Percentiles rank a stretch among this genome's conserved stretches.
phyloP scores from a whole-genome alignment of 2,797 vertebrate genomes.

The Spheniscus humboldti region DNA sequence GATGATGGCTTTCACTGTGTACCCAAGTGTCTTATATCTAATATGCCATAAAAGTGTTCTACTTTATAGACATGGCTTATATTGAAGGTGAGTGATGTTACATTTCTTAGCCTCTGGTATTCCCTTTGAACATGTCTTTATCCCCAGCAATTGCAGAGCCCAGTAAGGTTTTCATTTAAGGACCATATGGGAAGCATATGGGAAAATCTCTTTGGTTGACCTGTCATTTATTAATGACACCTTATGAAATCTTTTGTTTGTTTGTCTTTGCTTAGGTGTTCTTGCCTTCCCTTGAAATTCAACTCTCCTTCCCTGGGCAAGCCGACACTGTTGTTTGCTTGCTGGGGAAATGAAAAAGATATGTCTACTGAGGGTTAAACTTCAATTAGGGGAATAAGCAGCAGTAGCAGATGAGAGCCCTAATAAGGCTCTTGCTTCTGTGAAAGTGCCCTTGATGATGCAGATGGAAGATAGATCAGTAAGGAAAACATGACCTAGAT shows the following conservation, averaged over 20 bases:
- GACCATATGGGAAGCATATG: background rate
- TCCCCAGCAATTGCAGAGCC: background rate
- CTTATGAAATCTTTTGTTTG: background rate
- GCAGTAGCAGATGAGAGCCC: background rate
- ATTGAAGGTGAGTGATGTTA: background rate
- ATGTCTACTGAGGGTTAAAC: background rate
- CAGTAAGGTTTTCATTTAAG: background rate
- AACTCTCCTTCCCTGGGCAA: background rate
- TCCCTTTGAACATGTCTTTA: background rate
- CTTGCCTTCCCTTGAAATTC: background rate
- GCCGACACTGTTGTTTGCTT: background rate
- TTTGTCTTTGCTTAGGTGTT: background rate
- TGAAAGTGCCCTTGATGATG: slow-evolving; percentile 24
- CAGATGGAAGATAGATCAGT: slow-evolving; percentile 16
- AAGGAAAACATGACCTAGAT: slow-evolving; percentile 20
- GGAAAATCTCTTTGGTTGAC: background rate
- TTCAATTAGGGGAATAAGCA: background rate
- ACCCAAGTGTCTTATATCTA: background rate
- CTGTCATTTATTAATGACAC: background rate
- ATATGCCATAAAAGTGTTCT: background rate
- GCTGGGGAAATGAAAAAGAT: background rate
- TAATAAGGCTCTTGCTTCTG: background rate
- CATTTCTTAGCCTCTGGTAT: background rate
- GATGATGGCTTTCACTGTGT: background rate
- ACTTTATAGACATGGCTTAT: background rate